Evolutionary conservation across 2,888 invertebrate genomes (phyloP).

Genomic region (Trissolcus japonicus): DNA sequence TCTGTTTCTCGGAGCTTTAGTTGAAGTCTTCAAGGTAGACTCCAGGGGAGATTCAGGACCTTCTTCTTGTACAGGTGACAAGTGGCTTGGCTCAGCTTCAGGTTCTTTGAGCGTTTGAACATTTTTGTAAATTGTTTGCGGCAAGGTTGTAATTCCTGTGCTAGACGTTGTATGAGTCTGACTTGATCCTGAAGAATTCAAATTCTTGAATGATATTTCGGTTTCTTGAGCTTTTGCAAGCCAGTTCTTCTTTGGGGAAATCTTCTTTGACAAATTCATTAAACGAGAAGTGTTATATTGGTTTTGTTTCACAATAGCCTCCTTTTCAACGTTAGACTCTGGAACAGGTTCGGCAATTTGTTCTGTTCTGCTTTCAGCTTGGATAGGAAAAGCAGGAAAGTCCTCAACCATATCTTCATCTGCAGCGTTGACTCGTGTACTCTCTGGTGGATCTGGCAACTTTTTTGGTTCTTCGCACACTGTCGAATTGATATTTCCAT

Average conservation of each 20-base stretch:
- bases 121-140: background rate
- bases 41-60: background rate
- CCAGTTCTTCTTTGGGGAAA: slow-evolving; percentile 33
- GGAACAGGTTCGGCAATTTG: no score
- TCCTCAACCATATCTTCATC: no score
- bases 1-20: slow-evolving; percentile 8
- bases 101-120: background rate
- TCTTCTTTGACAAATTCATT: slow-evolving; percentile 7
- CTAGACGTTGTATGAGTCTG: background rate
- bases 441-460: no score
- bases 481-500: no score
- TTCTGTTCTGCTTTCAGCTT: no score
- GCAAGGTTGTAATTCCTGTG: slow-evolving; percentile 1
- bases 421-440: no score
- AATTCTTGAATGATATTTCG: background rate
- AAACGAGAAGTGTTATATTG: background rate
- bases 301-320: background rate
- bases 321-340: background rate
- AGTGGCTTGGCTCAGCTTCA: background rate
- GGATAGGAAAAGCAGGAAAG: no score
- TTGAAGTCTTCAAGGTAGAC: background rate
- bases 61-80: background rate
- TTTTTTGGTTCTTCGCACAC: no score
- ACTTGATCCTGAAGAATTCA: slow-evolving; percentile 4
- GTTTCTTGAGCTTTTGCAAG: slow-evolving; percentile 23